Base-by-base conservation (phyloP, 2,888 invertebrate species). In the Eupeodes luniger region DNA sequence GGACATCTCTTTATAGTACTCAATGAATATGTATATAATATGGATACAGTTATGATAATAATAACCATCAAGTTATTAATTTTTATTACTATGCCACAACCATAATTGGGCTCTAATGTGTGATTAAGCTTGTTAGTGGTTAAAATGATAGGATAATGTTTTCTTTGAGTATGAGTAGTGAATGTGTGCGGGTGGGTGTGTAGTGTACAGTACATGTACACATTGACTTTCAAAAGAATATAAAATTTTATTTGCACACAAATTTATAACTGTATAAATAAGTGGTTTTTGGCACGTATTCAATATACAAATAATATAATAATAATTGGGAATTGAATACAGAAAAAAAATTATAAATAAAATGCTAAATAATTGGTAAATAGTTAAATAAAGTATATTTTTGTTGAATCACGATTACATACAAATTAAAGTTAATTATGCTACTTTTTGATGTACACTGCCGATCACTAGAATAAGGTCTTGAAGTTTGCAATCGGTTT, bases 11-110 rank as follows among this genome's bases (percentile, higher is more conserved):
- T 11, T n/a, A 44, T 19, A 7, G 10, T n/a, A 7, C 10, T n/a
- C 1, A 14, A 2, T 7, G 4, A 1, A 5, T 16, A 14, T 1
- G 4, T 62, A 49, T 36, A 69, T 10, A 67, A 27, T 36, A 69
- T 10, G 53, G 11, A 40, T 40, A 40, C 40, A 40, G 9, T 40
- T 27, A 34, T 72, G 59, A 11, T 59, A 53, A 81, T 77, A 75
- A 77, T 86, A 79, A 86, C 78, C 69, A 82, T 82, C 62, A 75
- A 82, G 86, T 86, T 86, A 86, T 86, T 86, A 86, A 86, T 86
- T 86, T 86, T 86, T 86, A 86, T 86, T 79, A 64, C 79, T 70
- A 12, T 66, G 59, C 85, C 76, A 59, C 47, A 55, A 66, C 64
- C 77, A 57, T 55, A 69, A 69, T 61, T 70, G 66, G 66, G 81